Evolutionary conservation across 2,797 vertebrate genomes (phyloP), one percentile per base, ranked within the genome.

Genomic region (Lutjanus argentimaculatus): DNA sequence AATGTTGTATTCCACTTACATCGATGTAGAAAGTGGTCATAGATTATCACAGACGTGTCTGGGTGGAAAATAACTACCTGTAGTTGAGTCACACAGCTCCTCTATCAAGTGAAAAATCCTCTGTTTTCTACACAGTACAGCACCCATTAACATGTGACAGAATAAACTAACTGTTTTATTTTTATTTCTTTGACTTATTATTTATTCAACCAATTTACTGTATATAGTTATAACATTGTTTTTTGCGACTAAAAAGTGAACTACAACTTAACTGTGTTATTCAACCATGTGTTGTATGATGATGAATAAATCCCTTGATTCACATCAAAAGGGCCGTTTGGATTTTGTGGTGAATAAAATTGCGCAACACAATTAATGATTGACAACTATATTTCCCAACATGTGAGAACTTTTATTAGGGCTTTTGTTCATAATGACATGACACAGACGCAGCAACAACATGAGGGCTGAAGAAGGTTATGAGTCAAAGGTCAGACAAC

Each of bases 1-100:
- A 61, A 63, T 65, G 79, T 82, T 73, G 48, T 8, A 87, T 89
- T 81, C 67, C 68, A 76, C 19, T 7, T 15, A 36, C 15, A 25
- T 1, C n/a, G 14, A 65, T 74, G 48, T 15, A 43, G 2, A 58
- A 30, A 22, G 14, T 19, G 16, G 21, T 16, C 0, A 7, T 25
- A n/a, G 2, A 49, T 61, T 57, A 19, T 53, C 43, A 22, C 7
- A 53, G 10, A 71, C 1, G 19, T 10, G 10, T 7, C n/a, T 10
- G 21, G 17, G 36, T 73, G 55, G 68, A 85, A 86, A 86, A 66
- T 68, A 52, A 77, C 73, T 2, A 56, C 11, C 53, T 52, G 14
- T 7, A 40, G 51, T 2, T 51, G 48, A 74, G 22, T 40, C 30
- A 56, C 5, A 0, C 14, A 61, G 45, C 17, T 40, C 10, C 19